phyloP scores from a whole-genome alignment of 2,888 invertebrate species.

The Parapristionchus giblindavisi region DNA sequence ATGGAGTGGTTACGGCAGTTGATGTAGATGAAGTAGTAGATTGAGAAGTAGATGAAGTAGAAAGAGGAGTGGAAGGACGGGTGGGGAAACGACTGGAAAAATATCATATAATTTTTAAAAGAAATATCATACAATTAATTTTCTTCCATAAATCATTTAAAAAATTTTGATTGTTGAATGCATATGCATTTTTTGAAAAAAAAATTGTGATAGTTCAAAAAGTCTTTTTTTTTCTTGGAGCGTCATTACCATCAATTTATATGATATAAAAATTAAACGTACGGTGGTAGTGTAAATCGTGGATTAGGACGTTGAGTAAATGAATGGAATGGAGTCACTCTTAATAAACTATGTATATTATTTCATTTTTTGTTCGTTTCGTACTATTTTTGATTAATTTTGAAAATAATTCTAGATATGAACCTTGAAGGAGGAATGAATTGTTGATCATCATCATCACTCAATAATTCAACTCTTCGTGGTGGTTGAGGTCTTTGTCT shows the following conservation, averaged over 20 bases:
- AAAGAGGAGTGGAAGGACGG: constrained; percentile 1
- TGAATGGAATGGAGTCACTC: constrained; percentile 2
- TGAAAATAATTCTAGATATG: too few relatives aligned
- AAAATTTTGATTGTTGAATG: too few relatives aligned
- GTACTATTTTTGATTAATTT: too few relatives aligned
- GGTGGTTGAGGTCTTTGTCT: constrained; percentile 22
- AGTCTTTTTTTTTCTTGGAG: too few relatives aligned
- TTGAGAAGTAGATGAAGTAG: not conserved
- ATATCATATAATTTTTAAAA: too few relatives aligned
- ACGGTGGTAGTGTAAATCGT: constrained; percentile 30
- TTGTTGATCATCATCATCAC: constrained; percentile 19
- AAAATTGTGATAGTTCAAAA: too few relatives aligned
- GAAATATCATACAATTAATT: too few relatives aligned
- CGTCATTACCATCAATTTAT: too few relatives aligned
- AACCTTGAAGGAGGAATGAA: constrained; percentile 15
- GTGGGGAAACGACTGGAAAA: constrained; percentile 20
- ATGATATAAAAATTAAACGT: not conserved
- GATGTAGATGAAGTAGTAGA: not conserved
- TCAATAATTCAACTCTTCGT: constrained; percentile 2
- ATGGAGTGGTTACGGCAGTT: not conserved
- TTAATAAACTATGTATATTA: too few relatives aligned
- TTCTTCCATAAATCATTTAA: too few relatives aligned
- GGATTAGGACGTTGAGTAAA: constrained; percentile 11
- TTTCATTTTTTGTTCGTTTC: too few relatives aligned
- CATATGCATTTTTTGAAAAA: too few relatives aligned